phyloP scores from a whole-genome alignment of 2,113 vertebrate species.

The Cettia cetti region DNA sequence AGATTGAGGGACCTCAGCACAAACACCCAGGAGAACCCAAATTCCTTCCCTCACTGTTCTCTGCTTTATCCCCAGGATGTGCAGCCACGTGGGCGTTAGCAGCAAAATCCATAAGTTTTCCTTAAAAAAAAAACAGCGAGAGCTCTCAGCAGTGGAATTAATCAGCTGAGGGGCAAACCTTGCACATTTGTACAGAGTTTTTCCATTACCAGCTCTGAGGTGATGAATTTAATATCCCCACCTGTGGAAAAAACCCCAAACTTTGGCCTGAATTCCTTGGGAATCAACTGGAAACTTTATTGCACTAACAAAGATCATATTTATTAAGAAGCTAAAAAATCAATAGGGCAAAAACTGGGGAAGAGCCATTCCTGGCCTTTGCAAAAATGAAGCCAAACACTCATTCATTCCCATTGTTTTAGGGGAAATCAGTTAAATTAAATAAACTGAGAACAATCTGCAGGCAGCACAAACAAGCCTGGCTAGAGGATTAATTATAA shows the following conservation, averaged over 20 bases:
- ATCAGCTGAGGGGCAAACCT: not conserved
- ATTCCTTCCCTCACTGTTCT: not conserved
- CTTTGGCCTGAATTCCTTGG: not conserved
- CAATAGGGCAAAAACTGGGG: not conserved
- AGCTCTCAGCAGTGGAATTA: not conserved
- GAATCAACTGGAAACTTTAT: not conserved
- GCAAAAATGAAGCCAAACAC: not conserved
- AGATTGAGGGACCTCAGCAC: not conserved
- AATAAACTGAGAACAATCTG: not conserved
- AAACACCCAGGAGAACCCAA: not conserved
- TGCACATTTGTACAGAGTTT: not conserved
- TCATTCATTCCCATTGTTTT: not conserved
- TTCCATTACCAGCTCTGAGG: no score
- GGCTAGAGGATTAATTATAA: no score
- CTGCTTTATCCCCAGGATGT: not conserved
- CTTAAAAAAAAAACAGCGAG: not conserved
- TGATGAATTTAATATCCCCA: not conserved
- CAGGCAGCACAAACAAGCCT: not conserved
- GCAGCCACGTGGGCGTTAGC: not conserved
- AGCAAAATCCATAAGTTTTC: not conserved
- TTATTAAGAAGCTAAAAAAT: not conserved
- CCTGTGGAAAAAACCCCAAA: not conserved
- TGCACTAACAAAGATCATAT: not conserved
- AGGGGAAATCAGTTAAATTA: not conserved
- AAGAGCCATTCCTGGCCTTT: not conserved